These are phyloP conservation scores for Hucho hucho DNA, from an alignment of 2,113 vertebrate species.

Conservation along the genomic window DNA sequence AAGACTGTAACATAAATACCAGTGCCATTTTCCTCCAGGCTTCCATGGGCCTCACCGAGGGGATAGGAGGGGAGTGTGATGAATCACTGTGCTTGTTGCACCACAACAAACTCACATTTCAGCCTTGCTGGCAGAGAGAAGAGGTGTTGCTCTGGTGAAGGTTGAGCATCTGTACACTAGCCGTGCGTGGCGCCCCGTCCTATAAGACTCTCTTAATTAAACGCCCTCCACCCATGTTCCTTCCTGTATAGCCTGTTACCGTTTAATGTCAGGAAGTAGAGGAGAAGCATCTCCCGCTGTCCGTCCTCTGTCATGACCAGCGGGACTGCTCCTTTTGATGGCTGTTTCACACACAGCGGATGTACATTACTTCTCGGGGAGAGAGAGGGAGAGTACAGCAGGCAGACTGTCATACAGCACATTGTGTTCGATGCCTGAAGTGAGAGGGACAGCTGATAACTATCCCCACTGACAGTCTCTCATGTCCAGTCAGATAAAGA, in stretches of 20 bases:
- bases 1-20: conserved; percentile 29
- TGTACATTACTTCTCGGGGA: neutral
- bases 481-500: neutral
- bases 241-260: conserved; percentile 26
- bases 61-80: conserved; percentile 1
- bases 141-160: conserved; percentile 27
- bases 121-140: neutral
- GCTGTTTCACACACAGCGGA: conserved; percentile 16
- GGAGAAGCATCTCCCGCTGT: conserved; percentile 14
- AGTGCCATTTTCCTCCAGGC: conserved; percentile 19
- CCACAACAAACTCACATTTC: conserved; percentile 18
- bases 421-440: conserved; percentile 6
- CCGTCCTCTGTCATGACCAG: neutral
- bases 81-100: conserved; percentile 14
- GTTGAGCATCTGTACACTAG: conserved; percentile 35
- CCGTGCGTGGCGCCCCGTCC: conserved; percentile 11
- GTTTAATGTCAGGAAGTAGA: conserved; percentile 17
- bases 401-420: neutral
- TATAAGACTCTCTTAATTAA: conserved; percentile 62
- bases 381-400: neutral
- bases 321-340: neutral
- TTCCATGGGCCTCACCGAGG: conserved; percentile 5
- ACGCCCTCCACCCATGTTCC: conserved; percentile 37
- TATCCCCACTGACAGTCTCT: conserved; percentile 8
- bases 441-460: conserved; percentile 1